Evolutionary conservation across 2,888 invertebrate genomes (phyloP), one percentile per base, ranked within the genome.

Genomic region (Microctonus brassicae): DNA sequence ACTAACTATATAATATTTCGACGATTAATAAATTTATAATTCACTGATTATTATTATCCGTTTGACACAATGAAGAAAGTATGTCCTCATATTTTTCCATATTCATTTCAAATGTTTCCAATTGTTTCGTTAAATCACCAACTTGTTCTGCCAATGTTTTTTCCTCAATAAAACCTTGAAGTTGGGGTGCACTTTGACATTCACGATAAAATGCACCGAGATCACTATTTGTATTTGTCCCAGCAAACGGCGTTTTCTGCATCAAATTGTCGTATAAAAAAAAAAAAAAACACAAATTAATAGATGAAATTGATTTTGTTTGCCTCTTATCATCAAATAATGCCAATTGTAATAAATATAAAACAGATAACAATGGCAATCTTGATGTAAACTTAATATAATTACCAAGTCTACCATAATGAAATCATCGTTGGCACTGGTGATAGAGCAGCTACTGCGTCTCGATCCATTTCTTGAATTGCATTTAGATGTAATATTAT

Each of bases 221-320:
- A 81, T 95, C 95, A 57, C 91, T 91, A 80, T 93, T 93, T 0
- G 92, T 91, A 79, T 91, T 93, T 72, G 92, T 90, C 74, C 91
- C 93, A 58, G 94, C 94, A 84, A 95, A 95, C 3, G 95, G 94
- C 63, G 94, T 93, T 88, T 94, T 94, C 95, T 95, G 90, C 1
- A 91, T 89, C 73, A 53, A 5, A 55, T 13, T 2, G 1, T 2
- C 9, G 11, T 1, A 63, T 52, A 33, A 55, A 22, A 33, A 65
- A 24, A 22, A 11, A 17, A n/a, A 53, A 53, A 42, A 17, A n/a
- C 10, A 1, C 17, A 29, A 47, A 63, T 24, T 62, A 39, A n/a
- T 13, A 39, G 11, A 22, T 5, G 22, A 6, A 39, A 7, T 17
- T 7, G 57, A 61, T 65, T 17, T 13, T 24, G 5, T 47, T 47